Conservation (phyloP, 1,140 invertebrate species). For the Gonatopus flavifemur region DNA sequence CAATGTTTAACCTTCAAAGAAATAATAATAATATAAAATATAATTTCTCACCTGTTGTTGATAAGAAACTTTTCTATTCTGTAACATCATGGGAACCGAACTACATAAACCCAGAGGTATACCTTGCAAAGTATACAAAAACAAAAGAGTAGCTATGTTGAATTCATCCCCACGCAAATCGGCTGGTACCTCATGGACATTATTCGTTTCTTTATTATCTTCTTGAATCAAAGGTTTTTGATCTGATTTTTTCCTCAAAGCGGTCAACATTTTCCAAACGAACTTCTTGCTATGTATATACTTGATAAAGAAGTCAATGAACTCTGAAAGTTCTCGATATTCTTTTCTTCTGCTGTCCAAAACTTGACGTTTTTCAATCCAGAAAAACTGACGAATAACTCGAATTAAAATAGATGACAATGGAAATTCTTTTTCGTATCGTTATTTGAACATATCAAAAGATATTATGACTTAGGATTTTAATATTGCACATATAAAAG, state of each 20-base stretch:
- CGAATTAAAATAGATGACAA: no score
- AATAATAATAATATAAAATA: no score
- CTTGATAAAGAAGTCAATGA: not conserved
- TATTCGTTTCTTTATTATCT: slow-evolving; percentile 15
- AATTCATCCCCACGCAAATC: slow-evolving; percentile 71
- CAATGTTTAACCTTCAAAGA: no score
- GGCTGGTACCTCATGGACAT: slow-evolving; percentile 43
- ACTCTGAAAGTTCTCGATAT: not conserved
- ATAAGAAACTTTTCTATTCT: slow-evolving; percentile 87
- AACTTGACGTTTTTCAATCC: no score
- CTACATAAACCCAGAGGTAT: slow-evolving; percentile 92
- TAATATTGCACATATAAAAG: not conserved
- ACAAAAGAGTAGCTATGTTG: slow-evolving; percentile 84
- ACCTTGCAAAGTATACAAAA: slow-evolving; percentile 93
- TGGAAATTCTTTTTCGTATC: no score
- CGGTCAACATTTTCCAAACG: slow-evolving; percentile 3
- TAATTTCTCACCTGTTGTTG: slow-evolving; percentile 77
- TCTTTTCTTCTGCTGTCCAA: not conserved
- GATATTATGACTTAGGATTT: not conserved
- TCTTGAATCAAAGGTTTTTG: slow-evolving; percentile 29
- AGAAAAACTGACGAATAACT: no score
- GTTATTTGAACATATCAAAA: no score
- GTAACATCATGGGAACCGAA: slow-evolving; percentile 93
- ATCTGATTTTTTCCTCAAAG: slow-evolving; percentile 31
- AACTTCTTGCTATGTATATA: not conserved